Evolutionary conservation across 2,888 invertebrate species (phyloP).

Genomic region (Tryphoninae sp.): DNA sequence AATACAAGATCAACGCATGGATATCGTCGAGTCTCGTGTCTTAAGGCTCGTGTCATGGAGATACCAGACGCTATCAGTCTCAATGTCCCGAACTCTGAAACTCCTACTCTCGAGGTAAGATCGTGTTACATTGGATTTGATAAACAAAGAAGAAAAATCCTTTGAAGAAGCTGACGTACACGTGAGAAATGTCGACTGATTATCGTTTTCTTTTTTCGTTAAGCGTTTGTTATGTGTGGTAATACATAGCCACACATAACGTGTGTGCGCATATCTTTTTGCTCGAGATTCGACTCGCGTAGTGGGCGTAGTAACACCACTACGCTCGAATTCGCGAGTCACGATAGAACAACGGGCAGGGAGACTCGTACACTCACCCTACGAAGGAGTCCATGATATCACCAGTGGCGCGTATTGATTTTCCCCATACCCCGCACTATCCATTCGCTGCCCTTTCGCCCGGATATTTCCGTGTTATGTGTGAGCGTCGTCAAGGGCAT

Average conservation of each 20-base stretch:
- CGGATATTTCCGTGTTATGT: constrained; percentile 27
- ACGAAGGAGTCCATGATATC: constrained; percentile 53
- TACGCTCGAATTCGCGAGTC: background rate
- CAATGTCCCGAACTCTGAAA: constrained; percentile 74
- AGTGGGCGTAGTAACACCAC: background rate
- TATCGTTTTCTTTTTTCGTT: background rate
- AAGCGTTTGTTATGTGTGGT: too few relatives aligned
- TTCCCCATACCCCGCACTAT: constrained; percentile 51
- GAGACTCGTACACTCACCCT: constrained; percentile 37
- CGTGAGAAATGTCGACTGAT: constrained; percentile 20
- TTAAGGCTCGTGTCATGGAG: constrained; percentile 78
- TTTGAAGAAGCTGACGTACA: background rate
- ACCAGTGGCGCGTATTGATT: constrained; percentile 65
- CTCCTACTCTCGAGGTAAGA: constrained; percentile 76
- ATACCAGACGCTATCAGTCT: constrained; percentile 75
- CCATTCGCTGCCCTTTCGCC: constrained; percentile 40
- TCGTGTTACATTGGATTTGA: background rate
- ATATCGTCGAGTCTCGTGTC: constrained; percentile 37
- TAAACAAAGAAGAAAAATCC: background rate
- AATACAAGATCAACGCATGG: constrained; percentile 25
- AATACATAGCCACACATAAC: too few relatives aligned
- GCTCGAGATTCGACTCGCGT: background rate
- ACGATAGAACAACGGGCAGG: background rate
- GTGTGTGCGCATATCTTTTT: too few relatives aligned
- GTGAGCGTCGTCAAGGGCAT: background rate